These are phyloP conservation scores for Iselma pallidipennis DNA, from an alignment of 2,888 invertebrate species.

Conservation along the genomic window DNA sequence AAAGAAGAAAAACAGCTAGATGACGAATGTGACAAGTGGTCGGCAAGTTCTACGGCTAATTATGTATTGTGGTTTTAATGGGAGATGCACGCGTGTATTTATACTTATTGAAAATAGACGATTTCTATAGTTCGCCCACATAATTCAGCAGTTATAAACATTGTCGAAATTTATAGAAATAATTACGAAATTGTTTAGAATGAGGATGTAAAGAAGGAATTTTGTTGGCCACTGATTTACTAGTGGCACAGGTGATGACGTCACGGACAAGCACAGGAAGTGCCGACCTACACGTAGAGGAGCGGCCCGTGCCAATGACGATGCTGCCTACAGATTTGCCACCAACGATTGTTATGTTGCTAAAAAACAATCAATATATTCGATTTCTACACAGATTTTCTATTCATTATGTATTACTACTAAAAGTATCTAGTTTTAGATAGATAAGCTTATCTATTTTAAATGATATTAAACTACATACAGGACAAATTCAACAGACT, in stretches of 20 bases:
- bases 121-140: conserved; percentile 16
- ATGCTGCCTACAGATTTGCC: conserved; percentile 45
- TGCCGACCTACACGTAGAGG: conserved; percentile 51
- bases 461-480: neutral
- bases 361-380: neutral
- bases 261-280: conserved; percentile 48
- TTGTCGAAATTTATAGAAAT: neutral
- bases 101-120: conserved; percentile 10
- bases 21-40: conserved; percentile 25
- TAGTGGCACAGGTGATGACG: conserved; percentile 45
- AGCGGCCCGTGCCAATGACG: conserved; percentile 52
- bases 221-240: conserved; percentile 9
- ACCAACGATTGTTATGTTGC: conserved; percentile 23
- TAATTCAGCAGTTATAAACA: conserved; percentile 1
- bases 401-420: neutral
- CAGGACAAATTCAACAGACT: neutral
- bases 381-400: no score
- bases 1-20: neutral
- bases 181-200: neutral
- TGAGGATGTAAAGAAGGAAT: no score
- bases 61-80: conserved; percentile 18
- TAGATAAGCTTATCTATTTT: neutral
- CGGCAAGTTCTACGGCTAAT: conserved; percentile 24
- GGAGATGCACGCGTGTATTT: conserved; percentile 20
- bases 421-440: neutral